These are phyloP conservation scores for Saccostrea cuccullata DNA, from an alignment of 1,140 invertebrate genomes.

Conservation along the genomic window DNA sequence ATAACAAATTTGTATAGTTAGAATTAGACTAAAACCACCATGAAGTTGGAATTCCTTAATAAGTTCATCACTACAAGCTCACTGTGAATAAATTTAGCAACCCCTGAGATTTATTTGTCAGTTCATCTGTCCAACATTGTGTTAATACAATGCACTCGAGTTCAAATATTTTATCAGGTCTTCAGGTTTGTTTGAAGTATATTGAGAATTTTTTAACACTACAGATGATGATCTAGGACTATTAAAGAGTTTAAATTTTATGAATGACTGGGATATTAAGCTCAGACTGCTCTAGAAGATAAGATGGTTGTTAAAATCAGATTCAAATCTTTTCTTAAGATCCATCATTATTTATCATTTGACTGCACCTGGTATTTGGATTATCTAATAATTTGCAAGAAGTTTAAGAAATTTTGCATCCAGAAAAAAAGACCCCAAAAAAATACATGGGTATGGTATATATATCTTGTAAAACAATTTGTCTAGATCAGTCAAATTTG, in stretches of 20 bases:
- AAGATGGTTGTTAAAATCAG: neutral
- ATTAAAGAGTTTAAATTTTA: constrained; percentile 29
- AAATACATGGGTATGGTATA: neutral
- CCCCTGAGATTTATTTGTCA: neutral
- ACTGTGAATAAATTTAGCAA: constrained; percentile 2
- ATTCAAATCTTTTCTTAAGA: neutral
- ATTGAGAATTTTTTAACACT: constrained; percentile 28
- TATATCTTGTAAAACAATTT: neutral
- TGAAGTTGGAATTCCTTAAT: constrained; percentile 14
- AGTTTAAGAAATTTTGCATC: neutral
- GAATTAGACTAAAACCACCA: neutral
- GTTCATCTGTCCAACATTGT: neutral
- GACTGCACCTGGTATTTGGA: neutral
- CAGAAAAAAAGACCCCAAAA: neutral
- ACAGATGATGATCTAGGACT: neutral
- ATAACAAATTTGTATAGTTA: neutral
- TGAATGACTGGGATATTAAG: constrained; percentile 20
- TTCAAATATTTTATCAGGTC: constrained; percentile 32
- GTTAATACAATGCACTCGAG: constrained; percentile 29
- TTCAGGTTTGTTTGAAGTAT: constrained; percentile 36
- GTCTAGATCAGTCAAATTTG: constrained; percentile 19
- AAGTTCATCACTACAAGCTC: neutral
- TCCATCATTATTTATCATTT: constrained; percentile 3
- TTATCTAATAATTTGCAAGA: neutral
- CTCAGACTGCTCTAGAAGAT: neutral